phyloP scores from a whole-genome alignment of 2,797 vertebrate genomes.

The Aotus griseimembra region DNA sequence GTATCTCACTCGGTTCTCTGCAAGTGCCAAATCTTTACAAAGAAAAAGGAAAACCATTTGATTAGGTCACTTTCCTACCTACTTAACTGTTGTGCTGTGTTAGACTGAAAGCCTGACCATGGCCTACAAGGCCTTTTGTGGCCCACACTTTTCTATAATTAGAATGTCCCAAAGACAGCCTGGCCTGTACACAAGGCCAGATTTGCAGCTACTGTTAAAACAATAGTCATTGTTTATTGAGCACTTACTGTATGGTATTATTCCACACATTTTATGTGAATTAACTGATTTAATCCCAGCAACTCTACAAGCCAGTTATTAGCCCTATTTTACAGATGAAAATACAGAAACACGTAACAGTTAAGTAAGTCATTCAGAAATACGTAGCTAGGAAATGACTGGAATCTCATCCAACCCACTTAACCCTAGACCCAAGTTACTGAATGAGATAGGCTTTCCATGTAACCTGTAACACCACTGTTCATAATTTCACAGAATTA shows the following conservation, averaged over 20 bases:
- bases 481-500: not conserved
- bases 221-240: not conserved
- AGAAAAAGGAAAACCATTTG: not conserved
- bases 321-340: not conserved
- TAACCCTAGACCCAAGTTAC: not conserved
- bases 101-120: not conserved
- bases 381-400: not conserved
- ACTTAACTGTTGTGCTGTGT: not conserved
- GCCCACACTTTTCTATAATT: not conserved
- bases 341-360: not conserved
- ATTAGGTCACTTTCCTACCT: not conserved
- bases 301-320: not conserved
- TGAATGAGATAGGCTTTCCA: not conserved
- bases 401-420: not conserved
- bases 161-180: not conserved
- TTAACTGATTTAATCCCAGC: constrained; percentile 1
- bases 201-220: constrained; percentile 34
- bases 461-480: not conserved
- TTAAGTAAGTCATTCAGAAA: not conserved
- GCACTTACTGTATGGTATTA: not conserved
- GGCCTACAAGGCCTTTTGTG: not conserved
- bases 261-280: not conserved
- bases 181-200: not conserved
- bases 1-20: not conserved
- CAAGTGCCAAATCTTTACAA: constrained; percentile 24